Evolutionary conservation across 2,797 vertebrate species (phyloP), one percentile per base, ranked within the genome.

Genomic region (Chromobotia macracanthus): DNA sequence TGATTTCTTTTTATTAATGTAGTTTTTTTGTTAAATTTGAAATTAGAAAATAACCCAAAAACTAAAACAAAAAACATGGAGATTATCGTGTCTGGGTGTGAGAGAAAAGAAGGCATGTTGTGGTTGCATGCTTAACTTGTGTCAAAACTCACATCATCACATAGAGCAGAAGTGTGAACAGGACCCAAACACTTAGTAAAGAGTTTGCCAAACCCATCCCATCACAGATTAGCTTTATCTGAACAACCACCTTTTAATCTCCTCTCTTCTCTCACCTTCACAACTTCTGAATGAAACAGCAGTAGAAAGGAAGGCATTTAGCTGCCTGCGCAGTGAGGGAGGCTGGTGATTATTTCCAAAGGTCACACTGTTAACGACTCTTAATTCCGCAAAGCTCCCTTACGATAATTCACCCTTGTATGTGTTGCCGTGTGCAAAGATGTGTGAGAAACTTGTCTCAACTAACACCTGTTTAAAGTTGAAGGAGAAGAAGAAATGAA

Each of bases 331-430:
- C 84, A 87, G 85, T 87, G 87, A 86, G 82, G 91, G 91, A 92
- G 91, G 91, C 92, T 95, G 94, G 95, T 97, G 97, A 96, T 97
- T 96, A 97, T 97, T 95, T 97, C 92, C 94, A 97, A 96, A 99
- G 96, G 96, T 97, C 95, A 95, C 91, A 92, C 94, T 96, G 95
- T 95, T 98, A 97, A 98, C 96, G 93, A 97, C 93, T 97, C 92
- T 95, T 94, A 95, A 95, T 97, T 97, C 94, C 94, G 88, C 94
- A 96, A 96, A 92, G 92, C 92, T 93, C 18, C 89, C 91, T 92
- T 88, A 88, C 91, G 88, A 91, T 90, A 91, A 90, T 90, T 90
- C 89, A 90, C 92, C 90, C 90, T 84, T 86, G 86, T 88, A 90
- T 91, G 90, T 90, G 91, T 92, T 88, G 90, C 89, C 87, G 84